Conservation (phyloP, 1,140 invertebrate species). For the Lamellibrachia luymesi region DNA sequence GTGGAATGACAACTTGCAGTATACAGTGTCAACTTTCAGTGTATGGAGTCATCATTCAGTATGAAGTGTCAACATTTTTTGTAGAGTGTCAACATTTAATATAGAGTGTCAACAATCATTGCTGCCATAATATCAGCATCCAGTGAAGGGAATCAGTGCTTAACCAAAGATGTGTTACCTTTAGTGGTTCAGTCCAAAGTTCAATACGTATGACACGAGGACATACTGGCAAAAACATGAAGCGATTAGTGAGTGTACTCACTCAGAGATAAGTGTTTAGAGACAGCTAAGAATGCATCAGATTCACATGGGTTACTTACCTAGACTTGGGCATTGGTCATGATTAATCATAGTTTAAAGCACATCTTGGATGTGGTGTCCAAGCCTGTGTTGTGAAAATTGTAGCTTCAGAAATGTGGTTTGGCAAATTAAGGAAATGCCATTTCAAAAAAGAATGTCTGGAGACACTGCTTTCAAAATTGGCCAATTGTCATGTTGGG, state of each 20-base stretch:
- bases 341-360: too few relatives aligned
- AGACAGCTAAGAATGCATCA: background rate
- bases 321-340: too few relatives aligned
- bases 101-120: too few relatives aligned
- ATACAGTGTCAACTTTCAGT: background rate
- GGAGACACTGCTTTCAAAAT: background rate
- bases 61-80: background rate
- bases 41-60: background rate
- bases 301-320: background rate
- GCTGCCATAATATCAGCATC: too few relatives aligned
- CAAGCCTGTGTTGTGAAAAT: background rate
- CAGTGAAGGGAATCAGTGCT: too few relatives aligned
- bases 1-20: background rate
- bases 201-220: too few relatives aligned
- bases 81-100: too few relatives aligned
- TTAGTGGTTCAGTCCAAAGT: too few relatives aligned
- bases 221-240: too few relatives aligned
- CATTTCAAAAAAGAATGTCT: background rate
- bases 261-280: background rate
- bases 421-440: background rate
- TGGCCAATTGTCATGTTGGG: background rate
- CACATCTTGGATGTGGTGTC: background rate
- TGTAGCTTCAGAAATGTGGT: background rate
- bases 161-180: too few relatives aligned
- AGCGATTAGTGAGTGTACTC: background rate